phyloP scores from a whole-genome alignment of 2,888 invertebrate genomes.

The Ctena decussata region DNA sequence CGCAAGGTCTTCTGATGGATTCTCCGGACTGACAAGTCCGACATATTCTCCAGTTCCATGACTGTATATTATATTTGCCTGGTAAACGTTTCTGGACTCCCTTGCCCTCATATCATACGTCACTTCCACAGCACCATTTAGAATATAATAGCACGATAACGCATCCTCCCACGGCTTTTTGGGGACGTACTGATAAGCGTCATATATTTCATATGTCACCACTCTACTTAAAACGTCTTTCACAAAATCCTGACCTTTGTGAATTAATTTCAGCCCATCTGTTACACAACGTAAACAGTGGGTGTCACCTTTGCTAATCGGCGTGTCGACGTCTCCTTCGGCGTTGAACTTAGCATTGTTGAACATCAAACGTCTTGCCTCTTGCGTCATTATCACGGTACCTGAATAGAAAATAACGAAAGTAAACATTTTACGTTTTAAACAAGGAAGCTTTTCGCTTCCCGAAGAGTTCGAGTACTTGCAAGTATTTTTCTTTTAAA shows the following conservation, averaged over 20 bases:
- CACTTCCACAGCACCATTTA: conserved; percentile 79
- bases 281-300: conserved; percentile 76
- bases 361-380: conserved; percentile 75
- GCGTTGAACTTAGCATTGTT: conserved; percentile 62
- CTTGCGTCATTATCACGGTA: conserved; percentile 76
- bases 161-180: conserved; percentile 72
- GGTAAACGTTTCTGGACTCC: conserved; percentile 75
- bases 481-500: no score
- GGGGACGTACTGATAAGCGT: conserved; percentile 72
- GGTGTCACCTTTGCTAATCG: conserved; percentile 70
- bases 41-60: conserved; percentile 82
- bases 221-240: conserved; percentile 79
- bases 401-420: not conserved
- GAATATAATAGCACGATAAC: conserved; percentile 79
- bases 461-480: no score
- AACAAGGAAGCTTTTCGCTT: no score
- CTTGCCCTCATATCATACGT: conserved; percentile 76
- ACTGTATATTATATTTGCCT: conserved; percentile 82
- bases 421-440: no score
- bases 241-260: conserved; percentile 77
- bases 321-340: conserved; percentile 41
- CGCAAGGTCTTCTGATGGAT: conserved; percentile 75
- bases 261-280: conserved; percentile 77
- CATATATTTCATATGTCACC: conserved; percentile 74
- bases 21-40: conserved; percentile 78